Evolutionary conservation across 2,797 vertebrate genomes (phyloP), one percentile per base, ranked within the genome.

Genomic region (Sebastes oblongus): DNA sequence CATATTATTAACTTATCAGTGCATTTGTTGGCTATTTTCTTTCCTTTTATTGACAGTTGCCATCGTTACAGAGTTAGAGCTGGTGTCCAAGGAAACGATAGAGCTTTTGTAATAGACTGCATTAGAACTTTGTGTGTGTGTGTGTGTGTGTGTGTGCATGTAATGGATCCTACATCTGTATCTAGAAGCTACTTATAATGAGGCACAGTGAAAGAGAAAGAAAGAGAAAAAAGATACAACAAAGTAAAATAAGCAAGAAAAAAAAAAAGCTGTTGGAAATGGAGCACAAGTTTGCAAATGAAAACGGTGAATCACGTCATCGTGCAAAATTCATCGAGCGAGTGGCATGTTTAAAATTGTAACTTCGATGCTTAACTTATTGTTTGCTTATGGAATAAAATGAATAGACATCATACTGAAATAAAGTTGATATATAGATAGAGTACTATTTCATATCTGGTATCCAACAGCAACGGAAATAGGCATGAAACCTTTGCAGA

Each of bases 1-100:
- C 50, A 79, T 72, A 77, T 76, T 78, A 82, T 81, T 86, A 50
- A 72, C 72, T 85, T 80, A 81, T 88, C 65, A 50, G 67, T 75
- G 65, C 72, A 64, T 83, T 76, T 85, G 54, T 65, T 72, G 52
- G 69, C 56, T 72, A 22, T 84, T 83, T 89, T 78, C 60, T 84
- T 65, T 68, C 39, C 54, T 75, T 82, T 85, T 90, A 87, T 91
- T 91, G 85, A 86, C 81, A 80, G 90, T 92, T 94, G 77, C 88
- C 62, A 92, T 85, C 66, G 90, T 92, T 91, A 93, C 92, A n/a
- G 75, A 91, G 78, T 82, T 77, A 80, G 55, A 77, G 56, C 70
- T 81, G 83, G 87, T 93, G 88, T 90, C 89, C 89, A 74, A 85
- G 90, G 88, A 89, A 87, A 92, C 82, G 2, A 77, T 69, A 42